These are phyloP conservation scores for Anguilla obscura DNA, from an alignment of 2,797 vertebrate species.

Conservation along the genomic window DNA sequence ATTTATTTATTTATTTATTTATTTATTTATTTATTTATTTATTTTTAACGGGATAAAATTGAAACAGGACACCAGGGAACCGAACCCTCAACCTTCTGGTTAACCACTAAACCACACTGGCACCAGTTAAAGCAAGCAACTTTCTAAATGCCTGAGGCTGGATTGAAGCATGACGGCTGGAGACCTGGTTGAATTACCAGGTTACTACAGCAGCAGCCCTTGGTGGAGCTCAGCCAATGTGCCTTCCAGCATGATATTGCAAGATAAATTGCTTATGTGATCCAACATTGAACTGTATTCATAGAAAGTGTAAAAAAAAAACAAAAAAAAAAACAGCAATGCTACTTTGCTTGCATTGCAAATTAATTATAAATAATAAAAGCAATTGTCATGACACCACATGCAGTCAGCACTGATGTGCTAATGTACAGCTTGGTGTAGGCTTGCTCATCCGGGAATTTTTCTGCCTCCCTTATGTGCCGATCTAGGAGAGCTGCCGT, in stretches of 20 bases:
- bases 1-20: not conserved
- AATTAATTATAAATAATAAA: not conserved
- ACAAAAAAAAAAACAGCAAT: not conserved
- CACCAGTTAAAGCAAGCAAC: not conserved
- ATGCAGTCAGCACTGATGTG: not conserved
- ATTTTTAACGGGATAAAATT: not conserved
- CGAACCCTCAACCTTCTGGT: not conserved
- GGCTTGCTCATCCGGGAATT: not conserved
- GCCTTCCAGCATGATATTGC: not conserved
- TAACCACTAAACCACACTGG: not conserved
- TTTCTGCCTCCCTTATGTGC: not conserved
- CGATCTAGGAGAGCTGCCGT: not conserved
- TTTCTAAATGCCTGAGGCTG: not conserved
- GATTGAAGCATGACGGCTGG: not conserved
- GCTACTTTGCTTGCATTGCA: not conserved
- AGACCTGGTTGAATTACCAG: not conserved
- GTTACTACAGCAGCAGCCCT: not conserved
- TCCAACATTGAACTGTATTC: not conserved
- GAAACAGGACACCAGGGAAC: not conserved
- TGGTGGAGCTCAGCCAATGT: not conserved
- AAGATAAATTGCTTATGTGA: not conserved
- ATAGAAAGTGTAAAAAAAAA: not conserved
- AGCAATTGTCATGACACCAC: not conserved
- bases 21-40: not conserved
- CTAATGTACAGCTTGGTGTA: not conserved